phyloP scores from a whole-genome alignment of 2,888 invertebrate species.

The Catocala sponsa region DNA sequence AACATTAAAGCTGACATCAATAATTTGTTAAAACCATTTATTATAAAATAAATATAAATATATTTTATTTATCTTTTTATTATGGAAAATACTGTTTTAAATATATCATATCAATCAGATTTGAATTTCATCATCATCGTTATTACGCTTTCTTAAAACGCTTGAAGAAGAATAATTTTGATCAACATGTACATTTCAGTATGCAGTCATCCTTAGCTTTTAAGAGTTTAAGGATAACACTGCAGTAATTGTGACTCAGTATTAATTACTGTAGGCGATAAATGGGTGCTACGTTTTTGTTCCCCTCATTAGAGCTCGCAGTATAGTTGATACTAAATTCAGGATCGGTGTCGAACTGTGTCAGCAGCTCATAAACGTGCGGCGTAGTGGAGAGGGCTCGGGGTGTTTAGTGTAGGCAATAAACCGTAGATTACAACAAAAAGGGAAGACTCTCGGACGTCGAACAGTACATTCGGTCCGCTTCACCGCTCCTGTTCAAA shows the following conservation, averaged over 20 bases:
- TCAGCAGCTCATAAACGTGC: conserved; percentile 43
- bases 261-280: conserved; percentile 11
- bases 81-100: too few species aligned
- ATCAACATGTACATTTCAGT: background rate
- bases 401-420: conserved; percentile 45
- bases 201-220: background rate
- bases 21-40: too few species aligned
- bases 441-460: conserved; percentile 44
- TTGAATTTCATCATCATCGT: too few species aligned
- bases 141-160: too few species aligned
- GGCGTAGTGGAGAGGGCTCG: conserved; percentile 37
- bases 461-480: conserved; percentile 48
- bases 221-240: conserved; percentile 7
- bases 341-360: conserved; percentile 33
- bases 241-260: conserved; percentile 22
- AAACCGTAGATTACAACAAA: conserved; percentile 44
- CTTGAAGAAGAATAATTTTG: too few species aligned
- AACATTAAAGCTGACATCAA: too few species aligned
- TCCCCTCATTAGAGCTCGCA: conserved; percentile 28
- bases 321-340: conserved; percentile 35
- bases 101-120: too few species aligned
- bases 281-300: conserved; percentile 27
- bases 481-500: conserved; percentile 53
- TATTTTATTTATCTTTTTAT: too few species aligned
- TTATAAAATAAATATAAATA: too few species aligned